These are phyloP conservation scores for Nephila pilipes DNA, from an alignment of 1,140 invertebrate species.

Conservation along the genomic window DNA sequence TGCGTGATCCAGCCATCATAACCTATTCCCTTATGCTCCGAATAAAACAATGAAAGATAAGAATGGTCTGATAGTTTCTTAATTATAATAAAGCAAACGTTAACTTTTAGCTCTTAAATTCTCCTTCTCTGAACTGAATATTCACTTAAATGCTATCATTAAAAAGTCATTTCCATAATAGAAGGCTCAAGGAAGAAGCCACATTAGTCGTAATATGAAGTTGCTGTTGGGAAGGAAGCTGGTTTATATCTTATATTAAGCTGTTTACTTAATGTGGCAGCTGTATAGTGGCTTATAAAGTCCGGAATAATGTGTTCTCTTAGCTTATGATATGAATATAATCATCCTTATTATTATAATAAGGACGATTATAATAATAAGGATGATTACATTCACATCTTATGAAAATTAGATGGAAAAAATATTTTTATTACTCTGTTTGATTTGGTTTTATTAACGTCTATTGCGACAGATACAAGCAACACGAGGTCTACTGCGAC, in stretches of 20 bases:
- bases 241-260: neutral
- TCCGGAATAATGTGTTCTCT: no score
- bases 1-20: no score
- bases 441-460: no score
- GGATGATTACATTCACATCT: no score
- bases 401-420: no score
- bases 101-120: neutral
- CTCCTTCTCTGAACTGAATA: neutral
- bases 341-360: no score
- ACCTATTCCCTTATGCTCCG: no score
- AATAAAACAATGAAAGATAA: neutral
- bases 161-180: slow-evolving; percentile 8
- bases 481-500: no score
- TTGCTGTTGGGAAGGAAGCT: neutral
- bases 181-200: neutral
- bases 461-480: no score
- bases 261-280: neutral
- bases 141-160: neutral
- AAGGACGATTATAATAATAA: no score
- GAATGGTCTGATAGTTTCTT: neutral
- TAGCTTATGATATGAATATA: no score
- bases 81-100: neutral
- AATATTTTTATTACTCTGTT: no score
- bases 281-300: neutral
- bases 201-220: neutral